Conservation (phyloP, 2,113 vertebrate species). For the Notothenia coriiceps region DNA sequence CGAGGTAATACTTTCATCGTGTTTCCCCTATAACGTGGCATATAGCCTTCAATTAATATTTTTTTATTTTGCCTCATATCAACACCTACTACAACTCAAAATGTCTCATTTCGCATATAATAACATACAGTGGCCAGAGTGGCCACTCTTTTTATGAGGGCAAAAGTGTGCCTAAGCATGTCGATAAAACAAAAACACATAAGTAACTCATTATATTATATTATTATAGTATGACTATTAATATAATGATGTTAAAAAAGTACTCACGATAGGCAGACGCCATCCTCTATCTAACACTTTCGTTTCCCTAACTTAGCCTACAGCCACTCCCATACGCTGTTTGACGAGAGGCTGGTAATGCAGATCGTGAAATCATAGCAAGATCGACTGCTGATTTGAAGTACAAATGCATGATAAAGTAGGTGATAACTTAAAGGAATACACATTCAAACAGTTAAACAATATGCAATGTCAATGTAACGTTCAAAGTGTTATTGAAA, state of each 20-base stretch:
- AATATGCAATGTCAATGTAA: neutral
- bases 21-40: too few species aligned
- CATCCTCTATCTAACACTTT: conserved; percentile 17
- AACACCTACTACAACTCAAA: neutral
- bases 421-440: too few species aligned
- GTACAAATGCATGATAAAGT: too few species aligned
- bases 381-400: neutral
- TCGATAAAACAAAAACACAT: too few species aligned
- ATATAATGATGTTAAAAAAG: neutral
- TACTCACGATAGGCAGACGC: neutral
- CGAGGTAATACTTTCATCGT: neutral
- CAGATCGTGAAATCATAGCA: neutral
- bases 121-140: neutral
- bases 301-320: neutral
- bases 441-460: too few species aligned
- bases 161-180: rapidly evolving
- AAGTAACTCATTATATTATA: too few species aligned
- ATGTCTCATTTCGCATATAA: neutral
- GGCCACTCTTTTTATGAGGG: neutral
- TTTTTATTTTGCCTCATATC: neutral
- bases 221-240: too few species aligned
- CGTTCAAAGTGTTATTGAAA: neutral
- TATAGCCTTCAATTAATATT: neutral
- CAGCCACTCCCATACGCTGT: neutral
- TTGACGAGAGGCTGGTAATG: neutral